Evolutionary conservation across 2,888 invertebrate genomes (phyloP), one percentile per base, ranked within the genome.

Genomic region (Nebria brevicollis): DNA sequence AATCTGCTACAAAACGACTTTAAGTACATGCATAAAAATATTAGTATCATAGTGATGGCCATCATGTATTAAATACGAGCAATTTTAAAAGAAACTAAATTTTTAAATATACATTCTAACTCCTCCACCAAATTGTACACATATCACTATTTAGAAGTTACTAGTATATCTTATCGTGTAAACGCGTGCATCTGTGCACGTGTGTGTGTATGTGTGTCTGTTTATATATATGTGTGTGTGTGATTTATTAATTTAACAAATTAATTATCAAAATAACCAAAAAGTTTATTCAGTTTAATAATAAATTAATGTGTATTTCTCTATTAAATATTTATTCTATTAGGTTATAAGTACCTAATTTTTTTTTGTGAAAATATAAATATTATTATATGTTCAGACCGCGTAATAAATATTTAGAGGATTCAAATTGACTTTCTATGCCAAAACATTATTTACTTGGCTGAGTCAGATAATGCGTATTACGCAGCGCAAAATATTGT

Each of bases 151-250:
- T 5, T 5, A 34, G 34, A 34, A 34, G 5, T 34, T 34, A 34
- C 4, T 34, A 34, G 34, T 0, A 34, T 34, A 20, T 20, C 20
- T 10, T 43, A 43, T 8, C 43, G 1, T 8, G 8, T 54, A 3
- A 11, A 1, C 8, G 2, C 13, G 13, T 54, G 8, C 54, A 78
- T n/a, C n/a, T n/a, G n/a, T n/a, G n/a, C n/a, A n/a, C n/a, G n/a
- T 77, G 68, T 65, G 65, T 77, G 66, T 75, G 76, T 64, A 64
- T 73, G 66, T 34, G 68, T 70, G 75, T 76, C 11, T 72, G n/a
- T 73, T 73, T 72, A 43, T 15, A 41, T 42, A 43, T n/a, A 74
- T 34, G 5, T 34, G 5, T 34, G 5, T 34, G 5, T 34, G 5
- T 34, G 34, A 34, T 34, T 34, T 34, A 5, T 34, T 34, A 34